Base-by-base conservation (phyloP, 2,113 vertebrate species). In the Hucho hucho region DNA sequence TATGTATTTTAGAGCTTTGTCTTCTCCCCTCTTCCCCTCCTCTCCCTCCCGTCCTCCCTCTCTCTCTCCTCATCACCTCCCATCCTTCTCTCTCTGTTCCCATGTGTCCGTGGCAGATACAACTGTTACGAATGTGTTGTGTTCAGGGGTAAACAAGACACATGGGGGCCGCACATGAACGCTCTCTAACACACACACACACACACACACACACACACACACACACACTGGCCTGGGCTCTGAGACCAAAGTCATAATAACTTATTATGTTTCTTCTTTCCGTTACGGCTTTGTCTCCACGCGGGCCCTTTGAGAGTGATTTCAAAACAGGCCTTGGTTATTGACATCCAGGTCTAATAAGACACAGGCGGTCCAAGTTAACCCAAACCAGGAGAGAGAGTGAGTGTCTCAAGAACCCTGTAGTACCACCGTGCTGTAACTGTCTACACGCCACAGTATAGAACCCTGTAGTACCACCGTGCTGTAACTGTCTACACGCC, bases 161-260 rank as follows among this genome's bases (percentile, higher is more conserved):
- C 90, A 92, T 90, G 83, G 91, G 92, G 83, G 65, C 75, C 63
- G 76, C 91, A 91, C 83, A 87, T 91, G 87, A 84, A 20, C 53
- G 47, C 43, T 20, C 16, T 32, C 29, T 32, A 1, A 6, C 5
- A 32, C 2, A 7, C 7, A 37, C 37, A 37, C 37, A 9, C 6
- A 9, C 32, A 37, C 32, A 49, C 65, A 76, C 74, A 37, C 63
- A 73, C 65, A 37, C 32, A 37, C 32, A 37, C 59, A 11, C 46
- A 32, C 61, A 20, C 46, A 25, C 47, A 53, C 3, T 18, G 14
- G 73, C 73, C 26, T 32, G 26, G 64, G 70, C 79, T 70, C 59
- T 37, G 32, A 65, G 80, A 56, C 67, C 53, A 63, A 43, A 82
- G 80, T 83, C 78, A 81, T 82, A 87, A 88, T 81, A 84, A 76